phyloP scores from a whole-genome alignment of 2,113 vertebrate genomes.

The Glaucidium brasilianum region DNA sequence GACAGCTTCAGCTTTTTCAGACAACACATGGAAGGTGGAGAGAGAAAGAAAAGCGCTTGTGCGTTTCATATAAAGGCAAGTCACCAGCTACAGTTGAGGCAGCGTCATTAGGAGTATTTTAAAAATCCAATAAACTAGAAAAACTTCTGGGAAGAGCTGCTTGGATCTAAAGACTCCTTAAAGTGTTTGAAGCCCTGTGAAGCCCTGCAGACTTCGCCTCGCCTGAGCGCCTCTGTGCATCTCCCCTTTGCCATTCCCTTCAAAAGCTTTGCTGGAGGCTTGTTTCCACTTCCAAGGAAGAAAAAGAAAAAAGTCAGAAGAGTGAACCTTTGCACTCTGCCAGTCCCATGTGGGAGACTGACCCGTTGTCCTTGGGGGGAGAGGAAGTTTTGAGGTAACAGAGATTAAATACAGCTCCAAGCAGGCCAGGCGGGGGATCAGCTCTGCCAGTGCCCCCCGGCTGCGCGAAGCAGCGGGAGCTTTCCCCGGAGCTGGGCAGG shows the following conservation, averaged over 20 bases:
- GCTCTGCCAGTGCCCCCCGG: too few relatives aligned
- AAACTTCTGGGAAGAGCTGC: background rate
- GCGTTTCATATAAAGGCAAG: background rate
- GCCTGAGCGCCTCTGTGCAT: background rate
- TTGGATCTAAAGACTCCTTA: background rate
- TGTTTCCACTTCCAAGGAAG: background rate
- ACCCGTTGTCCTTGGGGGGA: too few relatives aligned
- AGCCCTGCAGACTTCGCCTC: background rate
- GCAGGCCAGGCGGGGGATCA: background rate
- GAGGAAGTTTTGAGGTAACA: background rate
- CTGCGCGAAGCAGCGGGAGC: background rate
- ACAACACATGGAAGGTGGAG: fast-evolving
- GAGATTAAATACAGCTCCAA: too few relatives aligned
- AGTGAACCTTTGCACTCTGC: background rate
- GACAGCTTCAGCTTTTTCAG: background rate
- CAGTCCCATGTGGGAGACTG: background rate
- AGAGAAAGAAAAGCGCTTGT: background rate
- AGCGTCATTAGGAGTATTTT: background rate
- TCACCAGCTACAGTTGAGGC: background rate
- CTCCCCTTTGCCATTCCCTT: fast-evolving
- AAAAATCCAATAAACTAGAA: background rate
- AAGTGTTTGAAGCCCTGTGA: background rate
- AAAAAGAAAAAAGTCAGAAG: background rate
- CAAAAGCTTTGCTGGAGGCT: background rate
- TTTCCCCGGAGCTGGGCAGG: too few relatives aligned